Base-by-base conservation (phyloP, 2,888 invertebrate genomes). In the Habrosyne pyritoides region DNA sequence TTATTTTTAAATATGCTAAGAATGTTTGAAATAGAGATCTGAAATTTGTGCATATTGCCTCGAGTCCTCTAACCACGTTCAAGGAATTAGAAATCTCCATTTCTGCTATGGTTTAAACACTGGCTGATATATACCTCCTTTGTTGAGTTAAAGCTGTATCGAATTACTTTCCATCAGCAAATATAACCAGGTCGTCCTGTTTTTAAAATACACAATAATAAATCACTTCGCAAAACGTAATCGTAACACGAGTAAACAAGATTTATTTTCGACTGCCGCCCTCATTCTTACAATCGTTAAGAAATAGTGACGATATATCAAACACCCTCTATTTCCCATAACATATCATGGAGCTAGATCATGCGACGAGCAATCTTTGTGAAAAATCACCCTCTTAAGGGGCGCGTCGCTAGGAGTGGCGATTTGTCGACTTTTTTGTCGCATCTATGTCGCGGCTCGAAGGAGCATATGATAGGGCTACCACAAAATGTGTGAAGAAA, bases 391-490 rank as follows among this genome's bases (percentile, higher is more conserved):
- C 69, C 62, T 57, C 70, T 60, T 70, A 21, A 2, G 64, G 63
- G 71, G 66, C 59, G 58, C 66, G 71, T 62, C 63, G 60, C 59
- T 54, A 55, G 53, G 73, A 75, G 75, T 73, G 75, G 72, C 75
- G 71, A 79, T 79, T 78, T 77, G 77, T 77, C 73, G 66, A 63
- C 62, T 71, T 77, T 69, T 76, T 76, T 77, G 71, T 75, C 69
- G 68, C 59, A 62, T 67, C 67, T 55, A 21, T 56, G 54, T 68
- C 65, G 66, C 62, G 67, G 48, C 47, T 21, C 24, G 12, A 48
- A 8, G n/a, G 18, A 18, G 18, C 42, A n/a, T 18, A 18, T 18
- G 42, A 42, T 18, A 42, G 42, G 42, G 42, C n/a, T 42, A 18
- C 12, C 42, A 42, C 7, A 14, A n/a, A 36, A 4, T n/a, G n/a